Conservation (phyloP, 1,140 invertebrate genomes). For the Bombus confusus region DNA sequence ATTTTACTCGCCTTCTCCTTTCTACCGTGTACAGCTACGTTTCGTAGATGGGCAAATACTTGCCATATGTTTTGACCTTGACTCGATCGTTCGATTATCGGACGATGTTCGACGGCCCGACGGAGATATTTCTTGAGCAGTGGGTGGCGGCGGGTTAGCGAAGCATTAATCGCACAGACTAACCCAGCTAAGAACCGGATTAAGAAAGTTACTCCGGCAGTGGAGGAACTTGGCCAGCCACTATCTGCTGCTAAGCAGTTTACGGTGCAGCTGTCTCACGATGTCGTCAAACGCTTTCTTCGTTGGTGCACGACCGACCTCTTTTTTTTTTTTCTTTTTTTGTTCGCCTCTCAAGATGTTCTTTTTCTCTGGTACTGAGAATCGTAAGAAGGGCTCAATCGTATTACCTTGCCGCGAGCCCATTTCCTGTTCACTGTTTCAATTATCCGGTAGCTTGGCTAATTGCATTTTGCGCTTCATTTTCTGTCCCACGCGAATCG, state of each 20-base stretch:
- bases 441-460: constrained; percentile 43
- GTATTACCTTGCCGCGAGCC: constrained; percentile 46
- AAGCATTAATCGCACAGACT: constrained; percentile 70
- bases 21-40: background rate
- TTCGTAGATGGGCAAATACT: background rate
- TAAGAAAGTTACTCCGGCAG: constrained; percentile 68
- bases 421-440: constrained; percentile 50
- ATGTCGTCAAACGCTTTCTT: constrained; percentile 58
- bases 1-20: no score
- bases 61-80: background rate
- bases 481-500: constrained; percentile 12
- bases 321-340: constrained; percentile 1
- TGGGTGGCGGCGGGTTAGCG: constrained; percentile 34
- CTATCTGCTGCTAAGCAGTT: constrained; percentile 66
- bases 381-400: constrained; percentile 55
- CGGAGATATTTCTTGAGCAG: background rate
- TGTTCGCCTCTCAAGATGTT: constrained; percentile 28
- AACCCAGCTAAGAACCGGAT: constrained; percentile 68
- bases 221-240: constrained; percentile 55
- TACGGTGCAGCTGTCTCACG: constrained; percentile 54
- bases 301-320: background rate
- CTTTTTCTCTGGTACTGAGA: constrained; percentile 30
- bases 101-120: constrained; percentile 6
- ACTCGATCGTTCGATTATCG: background rate
- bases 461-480: constrained; percentile 46